Percentiles rank a stretch among this genome's conserved stretches.
Evolutionary conservation across 2,113 vertebrate species (phyloP).

Genomic region (Alexandromys fortis): DNA sequence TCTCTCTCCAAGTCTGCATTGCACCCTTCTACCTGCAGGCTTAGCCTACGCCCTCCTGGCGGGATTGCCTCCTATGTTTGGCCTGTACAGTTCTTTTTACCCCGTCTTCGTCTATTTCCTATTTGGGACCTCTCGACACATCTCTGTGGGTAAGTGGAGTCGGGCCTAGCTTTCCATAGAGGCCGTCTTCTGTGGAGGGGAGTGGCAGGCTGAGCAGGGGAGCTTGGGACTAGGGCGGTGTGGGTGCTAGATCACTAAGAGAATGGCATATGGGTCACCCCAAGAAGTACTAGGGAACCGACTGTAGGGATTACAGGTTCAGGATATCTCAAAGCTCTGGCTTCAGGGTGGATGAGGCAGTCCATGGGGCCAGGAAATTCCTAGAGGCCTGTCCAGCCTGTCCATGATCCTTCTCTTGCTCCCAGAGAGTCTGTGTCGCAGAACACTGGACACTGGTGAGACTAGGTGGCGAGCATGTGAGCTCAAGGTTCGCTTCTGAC

Average conservation of each 20-base stretch:
- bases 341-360: background rate
- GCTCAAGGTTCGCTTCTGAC: background rate
- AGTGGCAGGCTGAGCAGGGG: background rate
- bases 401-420: background rate
- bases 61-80: conserved; percentile 91
- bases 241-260: background rate
- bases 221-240: background rate
- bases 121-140: conserved; percentile 95
- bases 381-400: background rate
- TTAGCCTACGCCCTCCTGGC: conserved; percentile 96
- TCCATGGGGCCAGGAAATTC: background rate
- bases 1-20: background rate
- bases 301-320: background rate
- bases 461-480: background rate
- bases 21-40: conserved; percentile 81
- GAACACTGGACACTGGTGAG: background rate
- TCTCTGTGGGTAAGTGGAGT: conserved; percentile 92
- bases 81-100: conserved; percentile 95
- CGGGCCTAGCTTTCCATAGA: background rate
- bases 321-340: background rate
- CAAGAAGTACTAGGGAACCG: background rate
- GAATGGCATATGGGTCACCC: background rate
- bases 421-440: background rate
- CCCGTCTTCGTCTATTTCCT: conserved; percentile 94
- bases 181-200: background rate